These are phyloP conservation scores for Buceros bicornis DNA, from an alignment of 2,797 vertebrate species.

Conservation along the genomic window DNA sequence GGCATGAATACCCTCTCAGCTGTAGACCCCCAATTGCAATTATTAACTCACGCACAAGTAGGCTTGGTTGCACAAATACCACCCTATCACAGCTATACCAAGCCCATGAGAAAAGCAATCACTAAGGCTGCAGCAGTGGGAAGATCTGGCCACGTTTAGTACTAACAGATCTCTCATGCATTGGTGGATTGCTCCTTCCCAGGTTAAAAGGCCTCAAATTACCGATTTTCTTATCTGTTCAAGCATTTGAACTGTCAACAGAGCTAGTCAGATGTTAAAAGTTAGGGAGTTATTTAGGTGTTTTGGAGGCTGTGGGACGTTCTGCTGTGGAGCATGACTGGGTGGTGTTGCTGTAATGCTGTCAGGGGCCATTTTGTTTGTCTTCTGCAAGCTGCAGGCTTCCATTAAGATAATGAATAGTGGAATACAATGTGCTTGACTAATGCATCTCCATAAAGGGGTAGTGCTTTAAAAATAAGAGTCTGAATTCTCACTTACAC, in stretches of 20 bases:
- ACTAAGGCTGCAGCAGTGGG: background rate
- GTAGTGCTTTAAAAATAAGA: conserved; percentile 62
- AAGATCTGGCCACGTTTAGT: background rate
- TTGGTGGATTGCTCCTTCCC: background rate
- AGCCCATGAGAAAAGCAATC: background rate
- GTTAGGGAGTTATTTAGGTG: background rate
- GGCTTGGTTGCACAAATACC: background rate
- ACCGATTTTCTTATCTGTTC: background rate
- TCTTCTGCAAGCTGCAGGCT: background rate
- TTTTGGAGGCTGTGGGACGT: background rate
- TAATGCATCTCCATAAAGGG: conserved; percentile 39
- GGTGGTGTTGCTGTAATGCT: background rate
- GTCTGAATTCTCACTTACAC: conserved; percentile 57
- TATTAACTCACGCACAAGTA: background rate
- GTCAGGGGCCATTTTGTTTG: conserved; percentile 6
- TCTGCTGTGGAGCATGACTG: background rate
- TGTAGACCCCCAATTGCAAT: background rate
- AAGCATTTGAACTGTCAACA: background rate
- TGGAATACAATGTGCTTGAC: conserved; percentile 28
- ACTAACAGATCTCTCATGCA: background rate
- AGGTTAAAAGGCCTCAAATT: background rate
- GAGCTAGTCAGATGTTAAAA: background rate
- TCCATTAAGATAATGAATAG: conserved; percentile 44
- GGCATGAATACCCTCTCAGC: background rate
- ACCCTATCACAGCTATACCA: background rate